Base-by-base conservation (phyloP, 2,113 vertebrate genomes). In the Cyprinus carpio region DNA sequence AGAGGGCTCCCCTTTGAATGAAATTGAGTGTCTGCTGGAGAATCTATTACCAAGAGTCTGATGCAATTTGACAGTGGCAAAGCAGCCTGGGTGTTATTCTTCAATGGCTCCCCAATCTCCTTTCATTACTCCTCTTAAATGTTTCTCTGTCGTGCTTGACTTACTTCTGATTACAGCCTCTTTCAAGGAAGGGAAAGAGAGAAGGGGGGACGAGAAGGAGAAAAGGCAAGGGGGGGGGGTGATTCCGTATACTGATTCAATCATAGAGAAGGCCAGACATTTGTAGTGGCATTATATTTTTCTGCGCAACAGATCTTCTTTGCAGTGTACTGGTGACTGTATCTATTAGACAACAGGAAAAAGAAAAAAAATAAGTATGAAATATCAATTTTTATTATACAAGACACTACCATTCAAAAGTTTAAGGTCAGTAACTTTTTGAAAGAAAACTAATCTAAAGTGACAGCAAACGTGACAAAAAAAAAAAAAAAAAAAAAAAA, bases 11-110 rank as follows among this genome's bases (percentile, higher is more conserved):
- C 96, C 97, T 99, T 96, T 94, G 96, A 97, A 96, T 96, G 96
- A 96, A 98, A 98, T 97, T 96, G 97, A 98, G 96, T 98, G 97
- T 98, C 97, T 97, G 96, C 95, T 93, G 95, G 96, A 97, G 96
- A 98, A 99, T 99, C 97, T 99, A 99, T 98, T 98, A 98, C 96
- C 95, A 94, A 95, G 96, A 96, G 96, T 96, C 94, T 96, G 94
- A 94, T 96, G 96, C 95, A 95, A 96, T 96, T 95, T 96, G 96
- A 96, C 96, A 95, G 96, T 94, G 94, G 85, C 87, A 96, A 89
- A 89, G 87, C 83, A 77, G 84, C 74, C 49, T 74, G 31, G 69
- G 69, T 81, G 83, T 72, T 81, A 80, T 84, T 87, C 86, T 75
- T 84, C 88, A 40, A 69, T 64, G 78, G 75, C 72, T 84, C 62